These are phyloP conservation scores for Bombus polaris DNA, from an alignment of 1,140 invertebrate species.

Conservation along the genomic window DNA sequence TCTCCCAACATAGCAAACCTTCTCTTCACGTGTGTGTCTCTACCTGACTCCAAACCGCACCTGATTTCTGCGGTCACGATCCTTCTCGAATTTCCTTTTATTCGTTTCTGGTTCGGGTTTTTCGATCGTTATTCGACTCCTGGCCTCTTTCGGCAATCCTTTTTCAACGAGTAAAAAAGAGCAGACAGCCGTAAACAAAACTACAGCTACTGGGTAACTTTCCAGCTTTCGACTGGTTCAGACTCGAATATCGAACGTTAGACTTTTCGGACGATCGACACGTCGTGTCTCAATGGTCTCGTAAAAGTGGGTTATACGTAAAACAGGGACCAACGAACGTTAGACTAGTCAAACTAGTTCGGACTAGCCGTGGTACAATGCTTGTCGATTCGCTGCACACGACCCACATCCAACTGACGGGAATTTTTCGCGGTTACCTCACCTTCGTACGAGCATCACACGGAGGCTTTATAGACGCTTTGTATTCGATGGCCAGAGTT, in stretches of 20 bases:
- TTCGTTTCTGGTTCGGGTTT: not conserved
- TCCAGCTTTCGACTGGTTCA: not conserved
- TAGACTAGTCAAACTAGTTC: too few species aligned
- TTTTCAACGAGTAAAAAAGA: not conserved
- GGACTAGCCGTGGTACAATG: not conserved
- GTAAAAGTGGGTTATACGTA: not conserved
- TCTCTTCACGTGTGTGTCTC: not conserved
- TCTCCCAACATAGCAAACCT: not conserved
- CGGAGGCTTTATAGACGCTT: not conserved
- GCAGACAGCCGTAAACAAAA: conserved; percentile 7
- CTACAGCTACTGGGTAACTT: not conserved
- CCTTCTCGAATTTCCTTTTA: conserved; percentile 20
- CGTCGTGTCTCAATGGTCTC: not conserved
- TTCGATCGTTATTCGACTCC: conserved; percentile 2
- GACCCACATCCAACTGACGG: conserved; percentile 11
- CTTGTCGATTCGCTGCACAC: conserved; percentile 11
- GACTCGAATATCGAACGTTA: too few species aligned
- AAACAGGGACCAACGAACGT: not conserved
- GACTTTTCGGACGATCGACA: not conserved
- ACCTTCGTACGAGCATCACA: not conserved
- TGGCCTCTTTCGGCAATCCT: not conserved
- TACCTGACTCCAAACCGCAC: conserved; percentile 29
- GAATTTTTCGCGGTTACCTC: conserved; percentile 21
- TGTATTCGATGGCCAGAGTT: not conserved
- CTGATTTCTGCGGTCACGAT: conserved; percentile 47